phyloP scores from a whole-genome alignment of 2,113 vertebrate genomes.

The Menidia beryllina region DNA sequence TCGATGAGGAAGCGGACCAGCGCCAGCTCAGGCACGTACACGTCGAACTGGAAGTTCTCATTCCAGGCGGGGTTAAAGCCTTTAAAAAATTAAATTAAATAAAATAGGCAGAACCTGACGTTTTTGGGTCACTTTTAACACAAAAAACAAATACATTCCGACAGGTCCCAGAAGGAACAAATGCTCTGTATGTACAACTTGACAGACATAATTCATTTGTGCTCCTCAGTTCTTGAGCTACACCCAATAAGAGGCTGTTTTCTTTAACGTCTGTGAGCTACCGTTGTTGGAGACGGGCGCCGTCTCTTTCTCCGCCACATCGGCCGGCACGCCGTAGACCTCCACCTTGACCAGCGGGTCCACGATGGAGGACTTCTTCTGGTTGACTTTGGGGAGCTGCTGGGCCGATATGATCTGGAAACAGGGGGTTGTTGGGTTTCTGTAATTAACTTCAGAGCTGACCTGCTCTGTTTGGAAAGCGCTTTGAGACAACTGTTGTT shows the following conservation, averaged over 20 bases:
- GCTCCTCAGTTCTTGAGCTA: no score
- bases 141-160: no score
- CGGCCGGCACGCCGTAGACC: constrained; percentile 86
- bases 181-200: background rate
- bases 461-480: no score
- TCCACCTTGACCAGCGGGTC: constrained; percentile 92
- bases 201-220: no score
- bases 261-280: constrained; percentile 66
- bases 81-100: no score
- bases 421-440: no score
- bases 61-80: constrained; percentile 94
- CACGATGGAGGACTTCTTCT: constrained; percentile 89
- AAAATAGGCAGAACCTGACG: no score
- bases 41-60: constrained; percentile 86
- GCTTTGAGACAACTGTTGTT: no score
- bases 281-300: constrained; percentile 87
- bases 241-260: no score
- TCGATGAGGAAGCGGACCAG: constrained; percentile 91
- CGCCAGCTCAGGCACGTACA: constrained; percentile 89
- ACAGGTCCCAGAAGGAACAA: background rate
- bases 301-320: constrained; percentile 83
- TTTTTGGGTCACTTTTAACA: no score
- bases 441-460: no score
- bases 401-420: constrained; percentile 93
- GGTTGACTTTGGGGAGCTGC: constrained; percentile 93